Conservation (phyloP, 2,888 invertebrate genomes). For the Tachystola acroxantha region DNA sequence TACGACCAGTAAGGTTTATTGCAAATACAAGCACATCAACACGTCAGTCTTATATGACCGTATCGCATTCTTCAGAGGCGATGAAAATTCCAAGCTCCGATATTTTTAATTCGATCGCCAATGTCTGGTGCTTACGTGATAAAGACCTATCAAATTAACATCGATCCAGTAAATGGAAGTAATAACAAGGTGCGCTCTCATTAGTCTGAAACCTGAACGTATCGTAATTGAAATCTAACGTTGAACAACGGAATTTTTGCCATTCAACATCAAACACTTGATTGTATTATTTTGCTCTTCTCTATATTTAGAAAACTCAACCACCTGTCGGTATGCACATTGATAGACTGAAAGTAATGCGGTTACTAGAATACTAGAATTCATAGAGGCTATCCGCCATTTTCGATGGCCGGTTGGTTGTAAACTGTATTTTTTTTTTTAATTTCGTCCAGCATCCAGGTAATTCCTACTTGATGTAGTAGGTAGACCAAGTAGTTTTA, state of each 20-base stretch:
- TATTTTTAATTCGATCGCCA: slow-evolving; percentile 41
- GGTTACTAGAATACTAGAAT: no score
- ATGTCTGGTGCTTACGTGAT: slow-evolving; percentile 38
- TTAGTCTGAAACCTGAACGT: slow-evolving; percentile 27
- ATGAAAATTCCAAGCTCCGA: slow-evolving; percentile 43
- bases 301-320: no score
- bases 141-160: slow-evolving; percentile 32
- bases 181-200: slow-evolving; percentile 29
- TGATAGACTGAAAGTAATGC: no score
- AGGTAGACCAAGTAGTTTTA: no score
- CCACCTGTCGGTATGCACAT: no score
- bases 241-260: background rate
- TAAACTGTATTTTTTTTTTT: no score
- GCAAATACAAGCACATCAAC: slow-evolving; percentile 25
- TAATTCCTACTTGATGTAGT: no score
- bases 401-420: no score
- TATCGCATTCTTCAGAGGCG: slow-evolving; percentile 38
- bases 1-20: slow-evolving; percentile 36
- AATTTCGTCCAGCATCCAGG: no score
- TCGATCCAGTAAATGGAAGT: slow-evolving; percentile 26
- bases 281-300: no score
- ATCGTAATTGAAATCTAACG: slow-evolving; percentile 33
- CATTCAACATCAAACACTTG: no score
- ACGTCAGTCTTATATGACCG: slow-evolving; percentile 32
- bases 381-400: no score